Evolutionary conservation across 2,797 vertebrate genomes (phyloP).

Genomic region (Channallabes apus): DNA sequence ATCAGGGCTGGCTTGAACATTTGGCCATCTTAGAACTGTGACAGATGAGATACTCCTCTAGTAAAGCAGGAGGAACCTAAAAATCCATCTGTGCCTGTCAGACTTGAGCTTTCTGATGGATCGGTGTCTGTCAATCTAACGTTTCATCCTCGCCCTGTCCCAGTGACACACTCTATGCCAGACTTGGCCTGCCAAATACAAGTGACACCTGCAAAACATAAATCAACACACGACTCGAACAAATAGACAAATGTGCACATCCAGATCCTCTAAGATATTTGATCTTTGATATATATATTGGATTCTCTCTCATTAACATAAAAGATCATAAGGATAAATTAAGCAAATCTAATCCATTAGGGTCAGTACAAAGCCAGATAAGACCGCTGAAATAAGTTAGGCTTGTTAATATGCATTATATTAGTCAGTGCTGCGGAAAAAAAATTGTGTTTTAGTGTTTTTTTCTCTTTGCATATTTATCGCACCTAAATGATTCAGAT

Average conservation of each 20-base stretch:
- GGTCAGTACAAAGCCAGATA: background rate
- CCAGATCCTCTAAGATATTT: background rate
- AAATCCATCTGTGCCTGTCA: slow-evolving; percentile 67
- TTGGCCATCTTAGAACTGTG: slow-evolving; percentile 63
- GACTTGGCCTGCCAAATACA: slow-evolving; percentile 14
- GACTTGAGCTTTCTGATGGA: slow-evolving; percentile 61
- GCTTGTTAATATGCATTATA: background rate
- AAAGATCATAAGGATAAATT: background rate
- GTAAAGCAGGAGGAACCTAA: slow-evolving; percentile 54
- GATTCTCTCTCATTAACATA: background rate
- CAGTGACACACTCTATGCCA: background rate
- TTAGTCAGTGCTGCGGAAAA: too few species aligned
- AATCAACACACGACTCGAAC: slow-evolving; percentile 21
- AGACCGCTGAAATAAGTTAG: background rate
- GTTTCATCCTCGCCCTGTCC: slow-evolving; percentile 40
- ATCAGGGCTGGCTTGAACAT: slow-evolving; percentile 67
- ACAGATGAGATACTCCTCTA: slow-evolving; percentile 67
- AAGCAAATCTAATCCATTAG: background rate
- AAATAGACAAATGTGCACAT: slow-evolving; percentile 24
- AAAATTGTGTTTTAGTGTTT: too few species aligned
- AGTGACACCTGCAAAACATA: slow-evolving; percentile 24
- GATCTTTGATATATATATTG: too few species aligned
- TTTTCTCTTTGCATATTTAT: too few species aligned
- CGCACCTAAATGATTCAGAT: too few species aligned
- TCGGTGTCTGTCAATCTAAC: slow-evolving; percentile 45